Conservation (phyloP, 2,888 invertebrate genomes). For the Laothoe populi region DNA sequence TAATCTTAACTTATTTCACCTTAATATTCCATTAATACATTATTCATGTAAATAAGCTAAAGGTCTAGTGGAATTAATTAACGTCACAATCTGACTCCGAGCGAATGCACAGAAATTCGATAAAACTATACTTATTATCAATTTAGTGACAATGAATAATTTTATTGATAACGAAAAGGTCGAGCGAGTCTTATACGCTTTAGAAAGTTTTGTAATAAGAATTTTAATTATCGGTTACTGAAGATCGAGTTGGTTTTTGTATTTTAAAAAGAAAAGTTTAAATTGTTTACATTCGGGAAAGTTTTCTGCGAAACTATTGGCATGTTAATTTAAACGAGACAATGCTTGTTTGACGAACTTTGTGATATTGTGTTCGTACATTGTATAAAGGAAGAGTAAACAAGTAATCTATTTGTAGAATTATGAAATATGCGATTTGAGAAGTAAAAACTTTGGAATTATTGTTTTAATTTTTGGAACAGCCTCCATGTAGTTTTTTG, state of each 20-base stretch:
- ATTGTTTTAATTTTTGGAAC: too few relatives aligned
- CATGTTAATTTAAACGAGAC: too few relatives aligned
- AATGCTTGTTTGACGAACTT: too few relatives aligned
- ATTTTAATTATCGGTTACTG: not conserved
- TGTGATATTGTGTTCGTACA: too few relatives aligned
- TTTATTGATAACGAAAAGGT: slow-evolving; percentile 32
- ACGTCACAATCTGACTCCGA: not conserved
- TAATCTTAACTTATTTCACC: too few relatives aligned
- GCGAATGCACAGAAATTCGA: not conserved
- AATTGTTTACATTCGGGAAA: not conserved
- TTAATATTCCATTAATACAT: not conserved
- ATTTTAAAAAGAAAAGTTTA: not conserved
- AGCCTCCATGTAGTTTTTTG: too few relatives aligned
- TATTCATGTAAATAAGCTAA: not conserved
- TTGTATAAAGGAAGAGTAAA: too few relatives aligned
- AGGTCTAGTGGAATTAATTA: not conserved
- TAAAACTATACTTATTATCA: slow-evolving; percentile 10
- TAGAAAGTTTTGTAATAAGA: slow-evolving; percentile 15
- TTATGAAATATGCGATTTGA: too few relatives aligned
- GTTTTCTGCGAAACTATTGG: not conserved
- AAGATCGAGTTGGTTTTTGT: not conserved
- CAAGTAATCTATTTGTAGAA: too few relatives aligned
- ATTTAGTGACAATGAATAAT: slow-evolving; percentile 28
- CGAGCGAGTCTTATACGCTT: not conserved
- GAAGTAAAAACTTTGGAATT: too few relatives aligned